These are phyloP conservation scores for Coregonus sp. DNA, from an alignment of 2,797 vertebrate species.

Conservation along the genomic window DNA sequence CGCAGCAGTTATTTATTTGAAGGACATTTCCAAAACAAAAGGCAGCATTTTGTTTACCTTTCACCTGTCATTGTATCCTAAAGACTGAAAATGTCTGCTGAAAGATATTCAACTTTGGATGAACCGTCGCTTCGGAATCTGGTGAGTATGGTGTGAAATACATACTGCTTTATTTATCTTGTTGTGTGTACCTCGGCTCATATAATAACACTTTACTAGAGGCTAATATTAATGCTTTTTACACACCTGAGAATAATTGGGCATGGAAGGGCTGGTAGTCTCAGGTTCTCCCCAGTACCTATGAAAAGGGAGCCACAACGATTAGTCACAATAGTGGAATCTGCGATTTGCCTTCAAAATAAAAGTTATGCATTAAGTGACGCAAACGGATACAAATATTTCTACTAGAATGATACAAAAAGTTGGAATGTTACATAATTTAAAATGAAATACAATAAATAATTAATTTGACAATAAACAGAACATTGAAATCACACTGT, in stretches of 20 bases:
- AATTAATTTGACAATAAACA: too few relatives aligned
- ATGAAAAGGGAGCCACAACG: not conserved
- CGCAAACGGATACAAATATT: not conserved
- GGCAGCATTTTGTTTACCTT: not conserved
- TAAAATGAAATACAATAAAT: too few relatives aligned
- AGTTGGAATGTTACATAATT: not conserved
- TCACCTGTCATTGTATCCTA: conserved; percentile 40
- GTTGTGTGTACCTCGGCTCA: too few relatives aligned
- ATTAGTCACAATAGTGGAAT: not conserved
- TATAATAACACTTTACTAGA: too few relatives aligned
- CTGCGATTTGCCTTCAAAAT: not conserved
- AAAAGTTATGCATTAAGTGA: not conserved
- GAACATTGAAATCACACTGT: too few relatives aligned
- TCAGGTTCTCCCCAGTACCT: not conserved
- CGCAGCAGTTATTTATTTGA: not conserved
- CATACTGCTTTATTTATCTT: too few relatives aligned
- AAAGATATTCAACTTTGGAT: conserved; percentile 81
- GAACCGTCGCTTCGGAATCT: conserved; percentile 83
- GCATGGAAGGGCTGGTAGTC: not conserved
- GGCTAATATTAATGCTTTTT: too few relatives aligned
- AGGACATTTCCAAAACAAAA: not conserved
- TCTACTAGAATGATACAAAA: not conserved
- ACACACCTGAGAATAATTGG: not conserved
- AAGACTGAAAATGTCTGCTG: conserved; percentile 71
- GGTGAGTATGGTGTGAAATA: conserved; percentile 72